Evolutionary conservation across 1,140 invertebrate genomes (phyloP), one percentile per base, ranked within the genome.

Genomic region (Drosophila nikananu): DNA sequence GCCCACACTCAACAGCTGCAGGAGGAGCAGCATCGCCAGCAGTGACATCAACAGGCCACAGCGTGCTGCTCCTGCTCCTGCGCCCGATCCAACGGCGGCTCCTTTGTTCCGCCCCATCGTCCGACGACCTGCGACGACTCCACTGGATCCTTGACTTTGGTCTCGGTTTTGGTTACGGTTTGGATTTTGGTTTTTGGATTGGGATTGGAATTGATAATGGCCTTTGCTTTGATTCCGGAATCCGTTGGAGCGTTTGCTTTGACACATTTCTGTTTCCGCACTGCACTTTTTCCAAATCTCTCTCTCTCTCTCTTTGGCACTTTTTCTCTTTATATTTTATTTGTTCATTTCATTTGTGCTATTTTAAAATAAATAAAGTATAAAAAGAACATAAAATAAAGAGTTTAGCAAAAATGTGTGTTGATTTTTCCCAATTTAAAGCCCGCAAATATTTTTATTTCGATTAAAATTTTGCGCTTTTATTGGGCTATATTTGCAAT

Each of bases 81-180:
- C 27, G 7, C 30, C 70, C 55, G 55, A 32, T 60, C 42, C 41
- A 17, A 58, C 48, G 35, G 63, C 44, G 32, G 54, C 39, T 81
- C 73, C 71, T 86, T 86, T 81, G 74, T 89, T 75, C 81, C 79
- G 86, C 48, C 68, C 67, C 86, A 89, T 84, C 72, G 68, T 75
- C 42, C 70, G 59, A 39, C 75, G 48, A 63, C 67, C 54, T 32
- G 32, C 64, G 58, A 58, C 58, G 52, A 59, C 60, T 80, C 37
- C 75, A 57, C 76, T 87, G 78, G 80, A 87, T 86, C 76, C 83
- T 72, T 72, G 75, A 58, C 63, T 77, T 68, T 77, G 62, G 48
- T 41, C 39, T 58, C 9, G 52, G 41, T 73, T 59, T 41, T 17
- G 27, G 63, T 59, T 59, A 44, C n/a, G 46, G 39, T 54, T 46